Percentiles rank a stretch among this genome's conserved stretches.
Evolutionary conservation across 2,888 invertebrate genomes (phyloP).

Genomic region (Mechanitis messenoides): DNA sequence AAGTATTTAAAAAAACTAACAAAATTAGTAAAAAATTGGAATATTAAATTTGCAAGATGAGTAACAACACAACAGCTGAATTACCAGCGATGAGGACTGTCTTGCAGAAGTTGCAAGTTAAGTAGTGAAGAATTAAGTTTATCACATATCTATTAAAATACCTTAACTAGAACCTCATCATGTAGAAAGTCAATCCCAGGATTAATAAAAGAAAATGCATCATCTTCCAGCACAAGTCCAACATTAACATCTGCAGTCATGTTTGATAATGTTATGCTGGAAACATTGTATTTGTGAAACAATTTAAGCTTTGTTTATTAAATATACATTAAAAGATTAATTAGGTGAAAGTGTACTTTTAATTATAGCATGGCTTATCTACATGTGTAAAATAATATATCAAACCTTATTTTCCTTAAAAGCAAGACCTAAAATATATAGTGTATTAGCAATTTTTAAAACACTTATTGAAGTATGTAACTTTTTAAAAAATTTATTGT

Average conservation of each 20-base stretch:
- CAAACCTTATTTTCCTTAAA: slow-evolving; percentile 16
- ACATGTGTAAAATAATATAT: neutral
- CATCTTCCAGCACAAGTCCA: slow-evolving; percentile 74
- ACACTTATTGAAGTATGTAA: neutral
- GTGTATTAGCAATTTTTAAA: neutral
- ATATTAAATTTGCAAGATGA: no score
- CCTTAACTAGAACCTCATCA: slow-evolving; percentile 74
- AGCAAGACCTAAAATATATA: slow-evolving; percentile 19
- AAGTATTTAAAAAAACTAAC: no score
- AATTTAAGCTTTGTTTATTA: no score
- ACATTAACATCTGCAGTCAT: slow-evolving; percentile 74
- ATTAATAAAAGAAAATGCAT: slow-evolving; percentile 75
- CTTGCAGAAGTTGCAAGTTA: no score
- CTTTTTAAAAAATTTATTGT: slow-evolving; percentile 3
- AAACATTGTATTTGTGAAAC: slow-evolving; percentile 22
- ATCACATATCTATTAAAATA: slow-evolving; percentile 38
- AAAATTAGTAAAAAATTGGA: no score
- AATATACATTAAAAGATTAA: no score
- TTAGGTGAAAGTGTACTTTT: no score
- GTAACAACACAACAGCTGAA: no score
- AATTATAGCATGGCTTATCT: no score
- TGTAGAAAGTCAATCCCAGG: slow-evolving; percentile 73
- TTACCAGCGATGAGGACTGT: no score
- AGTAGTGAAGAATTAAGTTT: neutral
- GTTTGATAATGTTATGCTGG: slow-evolving; percentile 73